Evolutionary conservation across 2,888 invertebrate genomes (phyloP).

Genomic region (Hydraecia micacea): DNA sequence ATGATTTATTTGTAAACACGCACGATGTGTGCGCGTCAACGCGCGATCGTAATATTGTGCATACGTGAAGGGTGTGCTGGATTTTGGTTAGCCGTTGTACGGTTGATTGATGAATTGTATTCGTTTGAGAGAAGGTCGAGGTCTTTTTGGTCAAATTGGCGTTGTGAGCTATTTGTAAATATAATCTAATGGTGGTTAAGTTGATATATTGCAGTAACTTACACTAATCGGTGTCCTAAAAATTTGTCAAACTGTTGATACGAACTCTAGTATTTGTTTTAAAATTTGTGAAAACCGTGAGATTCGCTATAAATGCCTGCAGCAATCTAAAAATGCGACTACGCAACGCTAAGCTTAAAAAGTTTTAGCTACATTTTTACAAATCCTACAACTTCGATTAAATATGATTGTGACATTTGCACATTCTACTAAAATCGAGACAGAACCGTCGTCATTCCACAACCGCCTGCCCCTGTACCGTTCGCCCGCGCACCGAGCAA

Average conservation of each 20-base stretch:
- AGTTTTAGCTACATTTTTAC: not conserved
- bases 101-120: conserved; percentile 31
- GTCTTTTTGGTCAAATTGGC: not conserved
- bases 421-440: not conserved
- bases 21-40: conserved; percentile 82
- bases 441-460: conserved; percentile 22
- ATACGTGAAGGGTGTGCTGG: conserved; percentile 65
- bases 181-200: not conserved
- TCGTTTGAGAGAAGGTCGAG: not conserved
- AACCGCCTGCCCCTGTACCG: conserved; percentile 69
- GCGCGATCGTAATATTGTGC: conserved; percentile 78
- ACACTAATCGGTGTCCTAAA: not conserved
- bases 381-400: not conserved
- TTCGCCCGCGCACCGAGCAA: conserved; percentile 70
- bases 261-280: not conserved
- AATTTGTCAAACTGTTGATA: not conserved
- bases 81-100: conserved; percentile 15
- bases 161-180: not conserved
- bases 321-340: not conserved
- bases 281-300: not conserved
- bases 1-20: conserved; percentile 90
- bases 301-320: not conserved
- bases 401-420: not conserved
- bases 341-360: not conserved
- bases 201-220: not conserved